Evolutionary conservation across 2,888 invertebrate genomes (phyloP).

Genomic region (Carterocephalus palaemon): DNA sequence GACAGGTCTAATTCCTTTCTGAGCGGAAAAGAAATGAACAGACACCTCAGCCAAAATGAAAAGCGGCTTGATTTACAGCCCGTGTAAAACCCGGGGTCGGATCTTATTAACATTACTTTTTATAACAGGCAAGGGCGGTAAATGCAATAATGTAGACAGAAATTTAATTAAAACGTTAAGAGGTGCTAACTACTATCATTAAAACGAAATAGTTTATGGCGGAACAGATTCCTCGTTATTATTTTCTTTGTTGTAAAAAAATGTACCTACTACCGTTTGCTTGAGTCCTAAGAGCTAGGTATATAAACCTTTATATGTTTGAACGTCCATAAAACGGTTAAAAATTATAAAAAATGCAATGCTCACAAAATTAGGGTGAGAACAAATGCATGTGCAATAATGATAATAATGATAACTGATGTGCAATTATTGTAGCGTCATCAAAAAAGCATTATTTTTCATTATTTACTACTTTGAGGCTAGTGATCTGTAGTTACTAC

Average conservation of each 20-base stretch:
- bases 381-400: too few species aligned
- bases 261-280: too few species aligned
- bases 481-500: too few species aligned
- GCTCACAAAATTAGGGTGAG: too few species aligned
- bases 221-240: slow-evolving; percentile 1
- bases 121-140: slow-evolving; percentile 66
- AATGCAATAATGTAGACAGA: slow-evolving; percentile 71
- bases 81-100: slow-evolving; percentile 62
- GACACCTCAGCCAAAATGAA: slow-evolving; percentile 48
- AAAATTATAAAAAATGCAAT: too few species aligned
- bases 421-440: too few species aligned
- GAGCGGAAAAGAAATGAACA: slow-evolving; percentile 68
- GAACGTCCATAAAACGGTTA: too few species aligned
- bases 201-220: slow-evolving; percentile 43
- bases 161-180: slow-evolving; percentile 73
- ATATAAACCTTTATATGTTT: too few species aligned
- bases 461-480: too few species aligned
- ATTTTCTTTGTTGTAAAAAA: not conserved
- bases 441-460: too few species aligned
- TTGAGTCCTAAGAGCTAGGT: too few species aligned
- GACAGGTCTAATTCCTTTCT: slow-evolving; percentile 65
- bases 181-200: slow-evolving; percentile 65
- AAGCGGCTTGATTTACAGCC: slow-evolving; percentile 71
- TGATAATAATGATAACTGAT: too few species aligned
- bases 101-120: slow-evolving; percentile 77